phyloP scores from a whole-genome alignment of 2,888 invertebrate species.

The Callosobruchus maculatus region DNA sequence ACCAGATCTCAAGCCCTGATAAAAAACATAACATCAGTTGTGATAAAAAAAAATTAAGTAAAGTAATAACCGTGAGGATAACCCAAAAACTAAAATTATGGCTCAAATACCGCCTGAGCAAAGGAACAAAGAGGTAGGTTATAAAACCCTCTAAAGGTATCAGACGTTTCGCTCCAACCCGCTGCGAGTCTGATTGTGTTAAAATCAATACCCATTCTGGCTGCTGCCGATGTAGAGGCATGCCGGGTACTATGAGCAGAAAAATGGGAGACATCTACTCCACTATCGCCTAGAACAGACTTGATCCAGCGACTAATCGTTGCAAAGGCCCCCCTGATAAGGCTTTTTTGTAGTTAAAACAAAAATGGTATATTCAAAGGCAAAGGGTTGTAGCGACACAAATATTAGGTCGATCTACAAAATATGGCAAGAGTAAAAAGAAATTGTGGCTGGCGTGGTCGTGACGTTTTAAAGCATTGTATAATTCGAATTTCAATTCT shows the following conservation, averaged over 20 bases:
- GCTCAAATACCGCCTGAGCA: not conserved
- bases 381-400: slow-evolving; percentile 10
- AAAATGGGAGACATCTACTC: slow-evolving; percentile 24
- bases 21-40: too few relatives aligned
- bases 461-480: slow-evolving; percentile 10
- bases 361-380: not conserved
- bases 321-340: not conserved
- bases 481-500: slow-evolving; percentile 8
- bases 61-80: too few relatives aligned
- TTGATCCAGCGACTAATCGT: slow-evolving; percentile 16
- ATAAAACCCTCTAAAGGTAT: slow-evolving; percentile 25
- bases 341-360: not conserved
- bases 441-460: slow-evolving; percentile 9
- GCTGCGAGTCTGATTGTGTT: slow-evolving; percentile 24
- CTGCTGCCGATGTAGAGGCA: slow-evolving; percentile 28
- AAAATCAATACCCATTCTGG: slow-evolving; percentile 20
- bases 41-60: too few relatives aligned
- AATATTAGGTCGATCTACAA: slow-evolving; percentile 3
- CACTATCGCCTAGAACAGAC: slow-evolving; percentile 16
- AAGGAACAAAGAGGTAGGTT: slow-evolving; percentile 9
- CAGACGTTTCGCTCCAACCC: slow-evolving; percentile 24
- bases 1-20: too few relatives aligned
- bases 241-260: slow-evolving; percentile 27
- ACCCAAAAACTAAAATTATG: too few relatives aligned
- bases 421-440: slow-evolving; percentile 14